A percentile compares a stretch with the other conserved stretches of the same genome.
Evolutionary conservation across 2,113 vertebrate species (phyloP).

Genomic region (Mormyrus iriodes): DNA sequence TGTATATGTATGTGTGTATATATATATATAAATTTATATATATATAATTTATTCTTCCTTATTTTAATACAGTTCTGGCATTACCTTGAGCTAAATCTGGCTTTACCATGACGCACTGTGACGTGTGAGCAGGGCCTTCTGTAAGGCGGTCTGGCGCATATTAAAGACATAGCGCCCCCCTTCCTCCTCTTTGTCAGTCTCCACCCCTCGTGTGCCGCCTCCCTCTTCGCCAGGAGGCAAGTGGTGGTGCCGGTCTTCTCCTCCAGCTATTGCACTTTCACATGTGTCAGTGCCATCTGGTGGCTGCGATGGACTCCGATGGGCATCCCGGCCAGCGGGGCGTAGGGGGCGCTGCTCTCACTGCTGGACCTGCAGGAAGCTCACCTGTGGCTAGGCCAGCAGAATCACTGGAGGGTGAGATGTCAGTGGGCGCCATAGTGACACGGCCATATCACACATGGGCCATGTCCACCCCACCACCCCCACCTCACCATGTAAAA

Average conservation of each 20-base stretch:
- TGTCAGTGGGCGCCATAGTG: background rate
- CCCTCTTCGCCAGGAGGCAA: background rate
- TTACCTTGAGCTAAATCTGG: background rate
- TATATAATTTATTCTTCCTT: background rate
- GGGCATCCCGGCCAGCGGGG: background rate
- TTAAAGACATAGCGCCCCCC: background rate
- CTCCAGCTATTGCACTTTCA: background rate
- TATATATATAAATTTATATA: background rate
- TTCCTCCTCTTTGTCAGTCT: background rate
- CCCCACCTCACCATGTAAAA: background rate
- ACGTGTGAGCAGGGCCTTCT: background rate
- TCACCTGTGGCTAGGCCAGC: background rate
- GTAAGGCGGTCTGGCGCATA: background rate
- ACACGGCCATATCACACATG: background rate
- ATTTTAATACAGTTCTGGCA: background rate
- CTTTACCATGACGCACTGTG: background rate
- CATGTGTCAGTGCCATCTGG: constrained; percentile 22
- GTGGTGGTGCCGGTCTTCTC: background rate
- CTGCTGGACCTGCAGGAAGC: background rate
- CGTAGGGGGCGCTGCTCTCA: background rate
- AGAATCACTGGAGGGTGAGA: background rate
- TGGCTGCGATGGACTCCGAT: background rate
- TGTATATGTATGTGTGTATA: background rate
- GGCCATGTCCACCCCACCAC: background rate
- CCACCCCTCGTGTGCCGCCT: background rate